Evolutionary conservation across 2,113 vertebrate species (phyloP), one percentile per base, ranked within the genome.

Genomic region (Hypanus sabinus): DNA sequence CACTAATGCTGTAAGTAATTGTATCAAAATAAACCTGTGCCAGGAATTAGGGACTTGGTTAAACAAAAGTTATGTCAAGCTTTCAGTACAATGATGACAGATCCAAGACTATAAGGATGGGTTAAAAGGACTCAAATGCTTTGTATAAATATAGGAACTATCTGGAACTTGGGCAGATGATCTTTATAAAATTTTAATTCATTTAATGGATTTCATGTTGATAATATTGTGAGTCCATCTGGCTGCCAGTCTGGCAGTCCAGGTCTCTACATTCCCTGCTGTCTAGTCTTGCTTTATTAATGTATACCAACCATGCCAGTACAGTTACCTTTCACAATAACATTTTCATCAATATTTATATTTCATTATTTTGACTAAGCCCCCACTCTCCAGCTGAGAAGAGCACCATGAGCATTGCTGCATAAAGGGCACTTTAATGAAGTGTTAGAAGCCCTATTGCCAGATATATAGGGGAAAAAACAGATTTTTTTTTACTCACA

Each of bases 201-300:
- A 75, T 73, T 38, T 93, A 73, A 73, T 93, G 70, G 91, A 55
- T 36, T 70, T 1, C 91, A 93, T 93, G 91, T 93, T 46, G 70
- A 75, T 68, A 93, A 93, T 93, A 93, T 93, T 93, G 91, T 73
- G 36, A 73, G 70, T 93, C 91, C 91, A 93, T 93, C 91, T 93
- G 91, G 68, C 90, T 73, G 68, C 20, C 68, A 27, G 90, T 93
- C 90, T 93, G 90, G 90, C 70, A 55, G 36, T 75, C 91, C 38
- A 73, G 70, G 10, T 27, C 68, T 93, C 36, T 73, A 16, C 38
- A 75, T 73, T 38, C 22, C 91, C 70, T 71, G 70, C 36, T 22
- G 36, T 75, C 91, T 73, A 11, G 33, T 12, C 91, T 73, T 93
- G 85, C 46, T 93, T 73, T 73, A 12, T 73, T 93, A 27, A 24